Percentiles rank a stretch among this genome's conserved stretches.
These are phyloP conservation scores for Catamblyrhynchus diadema DNA, from an alignment of 2,797 vertebrate genomes.

Conservation along the genomic window DNA sequence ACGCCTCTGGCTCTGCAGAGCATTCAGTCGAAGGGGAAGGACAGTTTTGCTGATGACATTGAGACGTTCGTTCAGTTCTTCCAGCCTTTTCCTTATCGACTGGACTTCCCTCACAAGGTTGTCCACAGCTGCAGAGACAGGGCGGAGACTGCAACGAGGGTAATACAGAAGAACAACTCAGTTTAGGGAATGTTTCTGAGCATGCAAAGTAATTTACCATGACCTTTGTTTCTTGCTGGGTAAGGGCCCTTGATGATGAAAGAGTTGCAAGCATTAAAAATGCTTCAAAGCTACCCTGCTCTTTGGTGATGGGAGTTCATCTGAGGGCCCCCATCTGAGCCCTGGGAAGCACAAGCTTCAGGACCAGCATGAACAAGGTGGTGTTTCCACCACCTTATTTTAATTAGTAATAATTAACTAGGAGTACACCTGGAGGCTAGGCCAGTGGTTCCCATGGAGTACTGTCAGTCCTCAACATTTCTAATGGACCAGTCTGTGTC, in stretches of 20 bases:
- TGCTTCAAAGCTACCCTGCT: neutral
- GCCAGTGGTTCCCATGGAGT: neutral
- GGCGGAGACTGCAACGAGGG: conserved; percentile 80
- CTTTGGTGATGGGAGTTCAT: neutral
- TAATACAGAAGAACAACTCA: neutral
- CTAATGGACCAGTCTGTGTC: neutral
- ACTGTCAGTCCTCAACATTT: neutral
- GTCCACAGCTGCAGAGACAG: conserved; percentile 86
- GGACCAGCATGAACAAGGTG: neutral
- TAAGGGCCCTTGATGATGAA: neutral
- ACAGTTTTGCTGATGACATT: conserved; percentile 73
- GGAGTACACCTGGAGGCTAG: neutral
- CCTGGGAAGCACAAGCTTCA: neutral
- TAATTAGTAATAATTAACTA: neutral
- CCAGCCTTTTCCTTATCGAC: conserved; percentile 83
- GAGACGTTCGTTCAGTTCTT: conserved; percentile 86
- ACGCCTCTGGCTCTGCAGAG: conserved; percentile 55
- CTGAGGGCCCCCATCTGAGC: neutral
- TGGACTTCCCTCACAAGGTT: conserved; percentile 88
- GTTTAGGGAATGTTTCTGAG: neutral
- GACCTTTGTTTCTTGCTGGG: neutral
- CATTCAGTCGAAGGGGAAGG: conserved; percentile 19
- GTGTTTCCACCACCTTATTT: neutral
- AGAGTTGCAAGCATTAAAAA: neutral
- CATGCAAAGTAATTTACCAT: neutral